These are phyloP conservation scores for Epinephelus malabaricus DNA, from an alignment of 2,797 vertebrate genomes.

Conservation along the genomic window DNA sequence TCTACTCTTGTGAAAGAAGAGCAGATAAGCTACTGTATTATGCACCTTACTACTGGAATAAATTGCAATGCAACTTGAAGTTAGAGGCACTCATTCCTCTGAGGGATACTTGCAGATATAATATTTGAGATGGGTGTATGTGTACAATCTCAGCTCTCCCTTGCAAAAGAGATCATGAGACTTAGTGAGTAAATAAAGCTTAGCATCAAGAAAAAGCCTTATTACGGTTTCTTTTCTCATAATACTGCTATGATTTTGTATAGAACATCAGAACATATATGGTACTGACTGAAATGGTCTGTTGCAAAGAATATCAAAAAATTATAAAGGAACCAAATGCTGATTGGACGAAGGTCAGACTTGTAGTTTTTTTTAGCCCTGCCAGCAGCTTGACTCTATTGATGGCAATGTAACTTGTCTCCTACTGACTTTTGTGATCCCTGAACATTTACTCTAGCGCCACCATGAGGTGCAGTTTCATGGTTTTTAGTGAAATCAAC, in stretches of 20 bases:
- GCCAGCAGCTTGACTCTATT: no score
- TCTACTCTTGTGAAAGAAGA: conserved; percentile 52
- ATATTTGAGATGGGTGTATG: conserved; percentile 25
- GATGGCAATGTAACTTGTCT: no score
- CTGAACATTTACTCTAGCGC: no score
- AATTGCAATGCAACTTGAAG: conserved; percentile 41
- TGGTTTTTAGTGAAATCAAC: no score
- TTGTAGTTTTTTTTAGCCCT: no score
- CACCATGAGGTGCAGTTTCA: no score
- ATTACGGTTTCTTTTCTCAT: background rate
- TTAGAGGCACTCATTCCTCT: conserved; percentile 20
- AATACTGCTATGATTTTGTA: no score
- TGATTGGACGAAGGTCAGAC: background rate
- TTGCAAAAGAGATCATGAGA: conserved; percentile 26
- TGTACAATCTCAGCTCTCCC: conserved; percentile 2
- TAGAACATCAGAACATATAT: background rate
- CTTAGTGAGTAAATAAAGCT: conserved; percentile 26
- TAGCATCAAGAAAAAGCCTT: background rate
- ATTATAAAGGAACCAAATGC: background rate
- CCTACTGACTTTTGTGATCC: no score
- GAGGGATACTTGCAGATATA: conserved; percentile 24
- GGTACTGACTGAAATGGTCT: background rate
- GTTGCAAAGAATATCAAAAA: background rate
- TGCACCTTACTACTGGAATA: conserved; percentile 43
- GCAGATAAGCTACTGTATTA: conserved; percentile 50